Conservation (phyloP, 2,797 vertebrate genomes). For the Fistularia tabacaria region DNA sequence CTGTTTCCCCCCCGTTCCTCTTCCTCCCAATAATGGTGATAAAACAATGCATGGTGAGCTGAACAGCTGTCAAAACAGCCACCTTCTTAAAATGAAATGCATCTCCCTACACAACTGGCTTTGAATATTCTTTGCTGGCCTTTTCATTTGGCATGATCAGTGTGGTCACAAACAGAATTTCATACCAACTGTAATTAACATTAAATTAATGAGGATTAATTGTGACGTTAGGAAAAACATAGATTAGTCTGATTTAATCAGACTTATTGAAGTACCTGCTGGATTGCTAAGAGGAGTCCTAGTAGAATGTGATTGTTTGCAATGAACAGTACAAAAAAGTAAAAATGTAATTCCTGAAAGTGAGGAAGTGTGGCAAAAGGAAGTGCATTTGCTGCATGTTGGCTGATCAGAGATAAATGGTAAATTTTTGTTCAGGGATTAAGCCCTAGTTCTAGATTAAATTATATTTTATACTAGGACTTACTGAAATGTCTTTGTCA, state of each 20-base stretch:
- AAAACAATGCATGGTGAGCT: slow-evolving; percentile 27
- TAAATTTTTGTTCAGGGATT: too few species aligned
- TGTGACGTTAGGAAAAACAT: background rate
- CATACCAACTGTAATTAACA: slow-evolving; percentile 9
- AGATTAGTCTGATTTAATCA: background rate
- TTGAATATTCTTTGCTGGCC: slow-evolving; percentile 8
- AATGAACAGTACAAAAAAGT: background rate
- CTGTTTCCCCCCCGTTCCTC: slow-evolving; percentile 6
- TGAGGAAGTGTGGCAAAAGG: background rate
- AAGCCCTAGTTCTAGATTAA: too few species aligned
- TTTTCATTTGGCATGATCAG: slow-evolving; percentile 1
- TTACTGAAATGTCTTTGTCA: too few species aligned
- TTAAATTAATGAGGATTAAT: slow-evolving; percentile 4
- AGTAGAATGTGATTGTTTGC: background rate
- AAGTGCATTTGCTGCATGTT: slow-evolving; percentile 1
- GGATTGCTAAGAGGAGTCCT: background rate
- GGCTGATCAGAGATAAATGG: background rate
- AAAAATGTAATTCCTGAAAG: slow-evolving; percentile 16
- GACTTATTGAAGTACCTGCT: slow-evolving; percentile 6
- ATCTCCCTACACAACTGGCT: slow-evolving; percentile 21
- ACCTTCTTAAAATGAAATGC: slow-evolving; percentile 22
- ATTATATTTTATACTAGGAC: too few species aligned
- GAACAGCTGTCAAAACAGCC: slow-evolving; percentile 52
- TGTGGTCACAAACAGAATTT: slow-evolving; percentile 14
- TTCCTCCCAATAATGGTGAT: slow-evolving; percentile 3